Conservation (phyloP, 1,140 invertebrate species). For the Cylas formicarius region DNA sequence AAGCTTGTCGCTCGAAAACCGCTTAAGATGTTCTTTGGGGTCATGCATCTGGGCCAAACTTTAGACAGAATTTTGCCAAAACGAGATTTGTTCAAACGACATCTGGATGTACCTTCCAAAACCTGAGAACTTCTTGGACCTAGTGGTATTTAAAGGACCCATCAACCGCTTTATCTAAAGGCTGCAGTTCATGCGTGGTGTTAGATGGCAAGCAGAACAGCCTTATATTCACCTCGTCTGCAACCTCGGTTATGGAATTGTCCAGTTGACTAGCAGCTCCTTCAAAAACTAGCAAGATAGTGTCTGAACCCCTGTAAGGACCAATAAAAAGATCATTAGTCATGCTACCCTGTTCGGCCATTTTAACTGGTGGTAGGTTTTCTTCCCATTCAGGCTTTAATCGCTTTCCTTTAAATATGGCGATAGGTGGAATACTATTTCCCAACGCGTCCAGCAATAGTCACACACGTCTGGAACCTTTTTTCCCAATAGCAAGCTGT, state of each 20-base stretch:
- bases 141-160: constrained; percentile 35
- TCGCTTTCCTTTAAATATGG: too few species aligned
- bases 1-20: too few species aligned
- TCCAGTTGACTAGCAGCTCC: constrained; percentile 39
- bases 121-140: too few species aligned
- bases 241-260: constrained; percentile 25
- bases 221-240: constrained; percentile 32
- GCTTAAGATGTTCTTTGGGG: too few species aligned
- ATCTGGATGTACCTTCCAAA: too few species aligned
- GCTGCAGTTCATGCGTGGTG: constrained; percentile 41
- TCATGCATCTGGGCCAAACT: too few species aligned
- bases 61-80: too few species aligned
- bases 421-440: too few species aligned
- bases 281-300: constrained; percentile 39
- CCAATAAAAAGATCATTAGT: constrained; percentile 31
- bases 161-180: constrained; percentile 37
- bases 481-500: background rate
- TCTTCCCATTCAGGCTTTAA: background rate
- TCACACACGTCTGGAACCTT: background rate
- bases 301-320: constrained; percentile 14
- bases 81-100: too few species aligned
- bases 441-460: background rate
- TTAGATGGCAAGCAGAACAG: constrained; percentile 40
- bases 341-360: constrained; percentile 37
- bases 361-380: constrained; percentile 15